phyloP scores from a whole-genome alignment of 1,140 invertebrate genomes.

The Thaumatotibia leucotreta region DNA sequence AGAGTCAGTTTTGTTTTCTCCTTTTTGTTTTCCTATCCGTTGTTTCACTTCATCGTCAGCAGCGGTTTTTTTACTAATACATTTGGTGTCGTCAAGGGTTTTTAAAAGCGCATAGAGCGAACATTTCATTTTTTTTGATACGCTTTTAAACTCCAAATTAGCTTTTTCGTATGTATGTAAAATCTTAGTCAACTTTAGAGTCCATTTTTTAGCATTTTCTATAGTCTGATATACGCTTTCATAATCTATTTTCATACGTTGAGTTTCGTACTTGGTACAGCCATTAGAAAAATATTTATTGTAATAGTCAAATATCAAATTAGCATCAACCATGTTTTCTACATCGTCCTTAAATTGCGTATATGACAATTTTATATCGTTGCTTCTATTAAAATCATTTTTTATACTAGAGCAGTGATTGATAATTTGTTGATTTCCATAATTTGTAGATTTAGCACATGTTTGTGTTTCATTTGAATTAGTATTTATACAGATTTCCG shows the following conservation, averaged over 20 bases:
- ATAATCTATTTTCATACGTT: constrained; percentile 10
- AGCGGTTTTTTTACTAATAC: constrained; percentile 11
- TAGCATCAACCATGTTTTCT: neutral
- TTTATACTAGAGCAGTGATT: neutral
- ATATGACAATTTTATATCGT: neutral
- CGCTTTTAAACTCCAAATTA: constrained; percentile 40
- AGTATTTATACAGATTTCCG: neutral
- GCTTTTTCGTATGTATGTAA: constrained; percentile 45
- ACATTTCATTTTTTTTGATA: constrained; percentile 32
- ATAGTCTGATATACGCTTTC: constrained; percentile 32
- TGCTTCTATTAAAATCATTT: neutral
- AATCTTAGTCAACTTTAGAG: constrained; percentile 33
- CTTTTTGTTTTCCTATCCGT: neutral
- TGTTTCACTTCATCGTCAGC: constrained; percentile 7
- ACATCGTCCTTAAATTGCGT: no score
- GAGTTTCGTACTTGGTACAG: neutral
- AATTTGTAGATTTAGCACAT: neutral
- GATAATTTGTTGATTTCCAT: neutral
- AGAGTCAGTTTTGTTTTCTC: no score
- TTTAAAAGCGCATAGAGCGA: constrained; percentile 12
- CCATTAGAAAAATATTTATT: neutral
- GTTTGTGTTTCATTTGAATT: neutral
- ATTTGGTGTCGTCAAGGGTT: neutral
- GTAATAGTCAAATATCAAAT: neutral
- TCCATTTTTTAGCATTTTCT: constrained; percentile 36